These are phyloP conservation scores for Danio albolineatus DNA, from an alignment of 2,797 vertebrate genomes.

Conservation along the genomic window DNA sequence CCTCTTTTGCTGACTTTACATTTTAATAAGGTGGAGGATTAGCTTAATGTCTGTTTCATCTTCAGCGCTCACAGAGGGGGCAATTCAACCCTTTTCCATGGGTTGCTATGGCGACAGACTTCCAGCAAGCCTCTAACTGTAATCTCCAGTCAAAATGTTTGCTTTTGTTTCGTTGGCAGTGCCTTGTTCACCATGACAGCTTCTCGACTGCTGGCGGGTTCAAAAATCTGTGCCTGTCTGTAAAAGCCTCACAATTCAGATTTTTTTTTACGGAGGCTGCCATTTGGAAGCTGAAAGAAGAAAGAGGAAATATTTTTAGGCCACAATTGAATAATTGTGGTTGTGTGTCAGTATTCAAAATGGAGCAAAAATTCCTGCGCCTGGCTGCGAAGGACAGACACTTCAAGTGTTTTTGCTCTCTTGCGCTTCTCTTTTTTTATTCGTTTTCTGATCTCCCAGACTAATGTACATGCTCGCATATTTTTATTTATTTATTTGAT, in stretches of 20 bases:
- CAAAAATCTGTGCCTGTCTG: constrained; percentile 56
- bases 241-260: constrained; percentile 50
- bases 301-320: constrained; percentile 54
- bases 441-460: background rate
- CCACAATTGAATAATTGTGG: constrained; percentile 55
- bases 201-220: constrained; percentile 52
- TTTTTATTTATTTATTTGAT: background rate
- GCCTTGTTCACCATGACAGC: constrained; percentile 61
- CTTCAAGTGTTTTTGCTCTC: background rate
- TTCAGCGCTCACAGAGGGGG: constrained; percentile 51
- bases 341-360: constrained; percentile 52
- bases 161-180: constrained; percentile 63
- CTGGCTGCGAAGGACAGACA: background rate
- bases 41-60: constrained; percentile 64
- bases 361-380: background rate
- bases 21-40: constrained; percentile 65
- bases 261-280: constrained; percentile 42
- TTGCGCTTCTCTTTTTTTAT: no score
- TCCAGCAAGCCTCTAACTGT: constrained; percentile 60
- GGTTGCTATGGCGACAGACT: constrained; percentile 66
- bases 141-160: constrained; percentile 65
- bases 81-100: constrained; percentile 49
- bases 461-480: background rate
- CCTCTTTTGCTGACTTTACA: constrained; percentile 65
- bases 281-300: constrained; percentile 44